Conservation (phyloP, 2,888 invertebrate genomes). For the Napeogenes sylphis region DNA sequence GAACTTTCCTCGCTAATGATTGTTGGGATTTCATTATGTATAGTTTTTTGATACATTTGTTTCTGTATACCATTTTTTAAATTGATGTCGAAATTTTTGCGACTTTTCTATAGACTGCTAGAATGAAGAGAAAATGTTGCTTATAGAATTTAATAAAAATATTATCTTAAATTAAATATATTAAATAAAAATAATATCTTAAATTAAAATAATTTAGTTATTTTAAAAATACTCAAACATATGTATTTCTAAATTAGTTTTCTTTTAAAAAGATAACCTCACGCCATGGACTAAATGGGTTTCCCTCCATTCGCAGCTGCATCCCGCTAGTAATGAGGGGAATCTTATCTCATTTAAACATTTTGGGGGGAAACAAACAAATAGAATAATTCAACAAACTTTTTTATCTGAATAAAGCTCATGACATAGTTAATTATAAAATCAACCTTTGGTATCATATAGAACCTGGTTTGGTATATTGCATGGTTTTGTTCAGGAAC, state of each 20-base stretch:
- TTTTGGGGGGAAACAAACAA: constrained; percentile 10
- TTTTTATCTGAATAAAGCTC: background rate
- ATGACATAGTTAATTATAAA: background rate
- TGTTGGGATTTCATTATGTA: background rate
- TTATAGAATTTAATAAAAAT: too few species aligned
- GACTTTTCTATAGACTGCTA: too few species aligned
- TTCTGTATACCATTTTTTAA: too few species aligned
- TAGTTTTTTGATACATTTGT: too few species aligned
- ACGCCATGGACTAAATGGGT: constrained; percentile 1
- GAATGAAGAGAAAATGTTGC: too few species aligned
- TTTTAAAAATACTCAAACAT: too few species aligned
- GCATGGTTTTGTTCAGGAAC: too few species aligned
- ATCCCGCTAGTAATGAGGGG: constrained; percentile 23
- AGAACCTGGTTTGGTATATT: too few species aligned
- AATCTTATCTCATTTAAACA: constrained; percentile 22
- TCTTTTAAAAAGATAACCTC: constrained; percentile 24
- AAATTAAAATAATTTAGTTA: too few species aligned
- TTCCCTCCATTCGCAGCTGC: constrained; percentile 22
- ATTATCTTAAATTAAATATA: too few species aligned
- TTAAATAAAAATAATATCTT: too few species aligned
- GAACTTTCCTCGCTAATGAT: constrained; percentile 1
- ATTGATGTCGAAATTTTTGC: too few species aligned
- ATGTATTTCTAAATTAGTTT: background rate
- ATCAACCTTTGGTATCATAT: background rate
- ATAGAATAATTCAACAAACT: constrained; percentile 4